A percentile compares a stretch with the other conserved stretches of the same genome.
These are phyloP conservation scores for Tetrapedia diversipes DNA, from an alignment of 2,888 invertebrate genomes.

Conservation along the genomic window DNA sequence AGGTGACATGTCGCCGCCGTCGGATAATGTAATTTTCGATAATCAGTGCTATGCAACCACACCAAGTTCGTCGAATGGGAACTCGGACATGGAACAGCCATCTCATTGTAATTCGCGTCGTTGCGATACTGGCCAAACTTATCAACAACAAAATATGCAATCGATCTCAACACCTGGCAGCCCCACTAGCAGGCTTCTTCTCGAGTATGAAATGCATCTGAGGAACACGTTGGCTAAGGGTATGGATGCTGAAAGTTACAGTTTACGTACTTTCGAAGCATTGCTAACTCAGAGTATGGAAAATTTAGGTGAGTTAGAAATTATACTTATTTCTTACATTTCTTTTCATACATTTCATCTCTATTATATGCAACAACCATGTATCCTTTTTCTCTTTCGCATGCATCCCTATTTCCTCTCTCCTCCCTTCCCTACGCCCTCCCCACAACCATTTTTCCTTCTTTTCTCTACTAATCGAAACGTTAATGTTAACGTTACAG, in stretches of 20 bases:
- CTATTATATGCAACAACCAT: background rate
- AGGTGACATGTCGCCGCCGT: constrained; percentile 91
- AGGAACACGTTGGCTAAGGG: constrained; percentile 96
- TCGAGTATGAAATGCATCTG: constrained; percentile 97
- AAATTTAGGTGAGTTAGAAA: constrained; percentile 92
- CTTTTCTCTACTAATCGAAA: background rate
- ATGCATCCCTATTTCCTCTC: background rate
- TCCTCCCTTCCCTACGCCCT: background rate
- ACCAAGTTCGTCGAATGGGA: constrained; percentile 96
- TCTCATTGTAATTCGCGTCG: constrained; percentile 84
- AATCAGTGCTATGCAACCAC: constrained; percentile 98
- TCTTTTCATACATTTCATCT: background rate
- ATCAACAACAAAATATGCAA: constrained; percentile 81
- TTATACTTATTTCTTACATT: background rate
- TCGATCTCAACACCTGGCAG: constrained; percentile 88
- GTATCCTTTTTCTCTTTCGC: too few relatives aligned
- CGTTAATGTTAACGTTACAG: constrained; percentile 82
- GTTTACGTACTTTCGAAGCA: constrained; percentile 96
- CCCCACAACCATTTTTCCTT: background rate
- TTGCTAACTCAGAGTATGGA: constrained; percentile 97
- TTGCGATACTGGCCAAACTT: constrained; percentile 82
- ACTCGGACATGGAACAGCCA: constrained; percentile 92
- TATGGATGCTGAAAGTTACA: constrained; percentile 97
- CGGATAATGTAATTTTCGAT: constrained; percentile 97
- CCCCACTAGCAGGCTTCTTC: constrained; percentile 91